Base-by-base conservation (phyloP, 2,888 invertebrate species). In the Melikaiella ostensackeni region DNA sequence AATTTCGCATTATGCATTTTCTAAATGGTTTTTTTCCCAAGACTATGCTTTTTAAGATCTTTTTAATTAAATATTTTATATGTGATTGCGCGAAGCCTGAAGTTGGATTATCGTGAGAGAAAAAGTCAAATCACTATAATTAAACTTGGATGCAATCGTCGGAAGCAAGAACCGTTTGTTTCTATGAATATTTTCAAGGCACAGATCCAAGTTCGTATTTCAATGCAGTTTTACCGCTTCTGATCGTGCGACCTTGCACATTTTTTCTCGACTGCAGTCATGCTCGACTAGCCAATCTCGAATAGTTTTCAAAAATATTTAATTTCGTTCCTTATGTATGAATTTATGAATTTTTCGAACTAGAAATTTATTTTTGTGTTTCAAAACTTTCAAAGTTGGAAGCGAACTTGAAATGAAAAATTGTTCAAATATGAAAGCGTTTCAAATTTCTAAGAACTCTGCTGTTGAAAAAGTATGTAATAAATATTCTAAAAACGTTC, bases 121-220 rank as follows among this genome's bases (percentile, higher is more conserved):
- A 70, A 70, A 50, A 70, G 50, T 70, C n/a, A 50, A 70, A 33
- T 70, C 70, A 70, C 70, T 70, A 50, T 70, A 70, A 70, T 70
- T 70, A 70, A 50, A 70, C 30, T 16, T 33, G n/a, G 50, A 70
- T 70, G 70, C 50, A 70, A 33, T 70, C 70, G 70, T 4, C 30
- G 70, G 30, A 70, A 70, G 70, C 50, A 70, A 55, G 50, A 27
- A 70, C 50, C 70, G 50, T 70, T 70, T 70, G 70, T 50, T 70
- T 70, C 70, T 50, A 70, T 70, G 70, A 70, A 70, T 70, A 70
- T 70, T 50, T 50, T 50, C 70, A 70, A 70, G 70, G 70, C 50
- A 70, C 50, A 70, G 27, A 70, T 70, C 50, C 70, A 70, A 70
- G 70, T 55, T 70, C 50, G 70, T 70, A 70, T 19, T 70, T 50